Evolutionary conservation across 1,140 invertebrate genomes (phyloP).

Genomic region (Macrobrachium nipponense): DNA sequence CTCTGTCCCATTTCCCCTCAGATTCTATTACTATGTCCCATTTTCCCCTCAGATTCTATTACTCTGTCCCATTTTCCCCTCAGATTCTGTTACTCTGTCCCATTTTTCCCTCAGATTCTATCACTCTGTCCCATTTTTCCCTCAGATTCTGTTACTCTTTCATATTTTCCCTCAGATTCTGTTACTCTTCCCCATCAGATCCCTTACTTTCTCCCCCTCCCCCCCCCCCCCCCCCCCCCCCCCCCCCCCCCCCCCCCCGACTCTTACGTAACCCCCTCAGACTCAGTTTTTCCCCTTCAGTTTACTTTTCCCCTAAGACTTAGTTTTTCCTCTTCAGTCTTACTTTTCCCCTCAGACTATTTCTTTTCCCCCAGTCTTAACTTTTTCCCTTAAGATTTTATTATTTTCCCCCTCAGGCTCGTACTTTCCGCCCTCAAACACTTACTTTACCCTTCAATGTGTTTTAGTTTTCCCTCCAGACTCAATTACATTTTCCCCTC

Average conservation of each 20-base stretch:
- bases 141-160: background rate
- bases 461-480: too few relatives aligned
- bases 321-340: background rate
- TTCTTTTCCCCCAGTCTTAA: background rate
- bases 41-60: too few relatives aligned
- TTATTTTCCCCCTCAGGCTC: background rate
- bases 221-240: background rate
- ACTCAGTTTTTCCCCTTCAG: background rate
- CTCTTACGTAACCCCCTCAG: background rate
- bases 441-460: too few relatives aligned
- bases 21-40: too few relatives aligned
- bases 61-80: background rate
- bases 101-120: constrained; percentile 1
- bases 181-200: background rate
- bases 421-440: background rate
- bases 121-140: background rate
- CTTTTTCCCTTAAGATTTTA: background rate
- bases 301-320: background rate
- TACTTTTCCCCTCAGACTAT: background rate
- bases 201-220: background rate
- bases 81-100: too few relatives aligned
- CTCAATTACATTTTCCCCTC: too few relatives aligned
- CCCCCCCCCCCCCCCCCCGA: background rate
- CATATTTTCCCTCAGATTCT: background rate
- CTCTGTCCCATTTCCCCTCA: background rate